Conservation (phyloP, 2,797 vertebrate genomes). For the Hybognathus amarus region DNA sequence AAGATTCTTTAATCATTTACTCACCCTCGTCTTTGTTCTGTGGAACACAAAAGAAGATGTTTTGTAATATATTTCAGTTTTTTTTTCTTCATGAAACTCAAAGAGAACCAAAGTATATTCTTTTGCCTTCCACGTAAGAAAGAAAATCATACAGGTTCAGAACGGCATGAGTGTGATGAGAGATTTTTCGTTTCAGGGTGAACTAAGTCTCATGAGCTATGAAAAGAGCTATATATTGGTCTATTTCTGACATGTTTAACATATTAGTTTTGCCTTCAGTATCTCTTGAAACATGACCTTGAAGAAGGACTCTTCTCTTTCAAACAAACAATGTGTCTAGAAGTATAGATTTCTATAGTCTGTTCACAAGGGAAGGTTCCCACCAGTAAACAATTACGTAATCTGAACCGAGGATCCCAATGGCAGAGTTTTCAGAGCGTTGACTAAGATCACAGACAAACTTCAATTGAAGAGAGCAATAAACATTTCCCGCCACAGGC, state of each 20-base stretch:
- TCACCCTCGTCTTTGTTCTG: not conserved
- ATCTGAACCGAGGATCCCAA: conserved; percentile 46
- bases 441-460: conserved; percentile 61
- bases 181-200: accelerated
- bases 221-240: not conserved
- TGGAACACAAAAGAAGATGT: not conserved
- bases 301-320: not conserved
- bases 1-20: not conserved
- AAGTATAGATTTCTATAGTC: conserved; percentile 17
- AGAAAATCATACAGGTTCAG: not conserved
- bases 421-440: conserved; percentile 62
- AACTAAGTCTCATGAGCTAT: not conserved
- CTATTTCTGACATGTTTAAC: not conserved
- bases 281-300: conserved; percentile 21
- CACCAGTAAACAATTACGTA: conserved; percentile 41
- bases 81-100: not conserved
- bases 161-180: not conserved
- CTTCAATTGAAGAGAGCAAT: conserved; percentile 59
- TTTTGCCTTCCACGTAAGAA: not conserved
- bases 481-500: conserved; percentile 59
- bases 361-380: not conserved
- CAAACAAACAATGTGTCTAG: conserved; percentile 3
- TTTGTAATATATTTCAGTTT: not conserved
- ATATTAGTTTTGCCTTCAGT: not conserved
- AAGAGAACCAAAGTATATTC: not conserved